Base-by-base conservation (phyloP, 64 coral and sea anemone species). In the Actinia tenebrosa region DNA sequence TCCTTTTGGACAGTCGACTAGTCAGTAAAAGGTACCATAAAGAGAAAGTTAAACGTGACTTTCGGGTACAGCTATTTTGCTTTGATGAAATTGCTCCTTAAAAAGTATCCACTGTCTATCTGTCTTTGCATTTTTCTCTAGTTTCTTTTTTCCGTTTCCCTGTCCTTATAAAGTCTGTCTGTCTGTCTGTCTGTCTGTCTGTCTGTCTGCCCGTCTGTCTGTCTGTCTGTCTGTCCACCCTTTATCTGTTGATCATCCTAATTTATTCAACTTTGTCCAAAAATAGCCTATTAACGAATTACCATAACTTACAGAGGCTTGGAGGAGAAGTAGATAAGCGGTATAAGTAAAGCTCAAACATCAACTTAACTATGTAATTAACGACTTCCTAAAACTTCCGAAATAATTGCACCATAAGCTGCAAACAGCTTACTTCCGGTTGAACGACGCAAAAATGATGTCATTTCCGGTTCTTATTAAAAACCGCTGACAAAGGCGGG, bases 111-210 rank as follows among this genome's bases (percentile, higher is more conserved):
- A 37, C 30, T 37, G 27, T 79, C 45, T 79, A n/a, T 79, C 77
- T 79, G 77, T 79, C 77, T n/a, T 5, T 79, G n/a, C n/a, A n/a
- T n/a, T n/a, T n/a, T n/a, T n/a, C n/a, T n/a, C n/a, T n/a, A n/a
- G n/a, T n/a, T n/a, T n/a, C n/a, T n/a, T n/a, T n/a, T n/a, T n/a
- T n/a, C n/a, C n/a, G n/a, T n/a, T n/a, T n/a, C n/a, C n/a, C n/a
- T n/a, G n/a, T n/a, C n/a, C n/a, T n/a, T n/a, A n/a, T n/a, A 18
- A 7, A 10, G 30, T 80, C 46, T 37, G 6, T 30, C n/a, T 8
- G 77, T 80, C 78, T 37, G 78, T 80, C 78, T 3, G 78, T 80
- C 79, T 18, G 9, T 80, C 16, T 53, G 79, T 80, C 18, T 66
- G 20, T 7, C 22, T n/a, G 19, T 66, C 22, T 66, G 7, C n/a